Conservation (phyloP, 2,888 invertebrate species). For the Diaphora mendica region DNA sequence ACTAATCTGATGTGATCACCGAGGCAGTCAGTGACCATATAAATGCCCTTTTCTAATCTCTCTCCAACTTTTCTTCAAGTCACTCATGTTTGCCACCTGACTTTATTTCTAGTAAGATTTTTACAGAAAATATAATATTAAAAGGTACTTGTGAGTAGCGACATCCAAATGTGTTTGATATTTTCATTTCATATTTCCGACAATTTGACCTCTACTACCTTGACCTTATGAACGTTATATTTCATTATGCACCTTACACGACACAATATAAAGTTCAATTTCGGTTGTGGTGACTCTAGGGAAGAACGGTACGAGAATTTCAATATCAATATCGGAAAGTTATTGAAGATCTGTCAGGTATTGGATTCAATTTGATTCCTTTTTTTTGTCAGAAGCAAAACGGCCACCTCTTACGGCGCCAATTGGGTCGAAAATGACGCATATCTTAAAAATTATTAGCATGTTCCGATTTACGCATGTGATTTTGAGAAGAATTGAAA, state of each 20-base stretch:
- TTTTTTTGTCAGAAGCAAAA: slow-evolving; percentile 27
- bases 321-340: slow-evolving; percentile 47
- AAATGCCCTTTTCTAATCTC: background rate
- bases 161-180: slow-evolving; percentile 15
- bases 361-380: slow-evolving; percentile 44
- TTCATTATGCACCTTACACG: background rate
- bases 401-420: slow-evolving; percentile 10
- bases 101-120: background rate
- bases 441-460: slow-evolving; percentile 8
- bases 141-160: background rate
- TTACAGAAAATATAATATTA: background rate
- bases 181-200: slow-evolving; percentile 34
- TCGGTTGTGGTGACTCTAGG: background rate
- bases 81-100: background rate
- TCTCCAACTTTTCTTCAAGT: too few relatives aligned
- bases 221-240: slow-evolving; percentile 24
- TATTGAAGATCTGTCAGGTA: slow-evolving; percentile 54
- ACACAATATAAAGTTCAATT: slow-evolving; percentile 14
- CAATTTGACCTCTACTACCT: slow-evolving; percentile 29
- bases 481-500: background rate
- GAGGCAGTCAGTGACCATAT: background rate
- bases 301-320: slow-evolving; percentile 32
- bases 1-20: too few relatives aligned
- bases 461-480: background rate
- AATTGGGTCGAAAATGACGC: slow-evolving; percentile 9